Conservation (phyloP, 2,888 invertebrate genomes). For the Mamestra brassicae region DNA sequence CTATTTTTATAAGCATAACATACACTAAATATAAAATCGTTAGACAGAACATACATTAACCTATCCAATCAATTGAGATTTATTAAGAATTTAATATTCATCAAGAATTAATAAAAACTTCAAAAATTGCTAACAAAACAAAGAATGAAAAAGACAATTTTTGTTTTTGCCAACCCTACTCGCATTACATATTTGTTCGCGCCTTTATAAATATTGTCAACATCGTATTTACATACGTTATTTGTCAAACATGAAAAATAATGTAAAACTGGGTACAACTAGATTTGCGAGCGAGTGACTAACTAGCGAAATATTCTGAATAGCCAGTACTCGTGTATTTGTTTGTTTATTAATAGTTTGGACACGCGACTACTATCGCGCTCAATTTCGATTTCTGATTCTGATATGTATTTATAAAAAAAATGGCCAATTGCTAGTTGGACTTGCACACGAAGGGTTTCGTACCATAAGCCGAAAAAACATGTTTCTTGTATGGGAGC, state of each 20-base stretch:
- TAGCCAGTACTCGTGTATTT: slow-evolving; percentile 2
- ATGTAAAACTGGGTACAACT: slow-evolving; percentile 34
- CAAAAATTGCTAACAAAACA: neutral
- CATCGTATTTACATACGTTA: slow-evolving; percentile 42
- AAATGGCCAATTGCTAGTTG: too few species aligned
- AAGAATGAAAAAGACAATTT: neutral
- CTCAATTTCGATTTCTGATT: slow-evolving; percentile 14
- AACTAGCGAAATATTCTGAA: slow-evolving; percentile 38
- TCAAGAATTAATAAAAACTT: too few species aligned
- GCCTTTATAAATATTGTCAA: slow-evolving; percentile 56
- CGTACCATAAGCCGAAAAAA: too few species aligned
- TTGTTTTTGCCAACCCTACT: slow-evolving; percentile 34
- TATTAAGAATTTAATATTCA: too few species aligned
- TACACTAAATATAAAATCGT: too few species aligned
- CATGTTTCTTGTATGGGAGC: too few species aligned
- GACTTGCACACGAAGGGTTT: too few species aligned
- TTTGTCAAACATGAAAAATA: slow-evolving; percentile 52
- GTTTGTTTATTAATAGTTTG: slow-evolving; percentile 18
- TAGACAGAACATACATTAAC: too few species aligned
- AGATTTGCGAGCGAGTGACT: slow-evolving; percentile 35
- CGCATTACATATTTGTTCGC: slow-evolving; percentile 48
- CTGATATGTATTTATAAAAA: too few species aligned
- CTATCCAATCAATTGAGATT: too few species aligned
- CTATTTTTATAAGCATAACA: too few species aligned
- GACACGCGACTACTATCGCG: slow-evolving; percentile 28